A percentile compares a stretch with the other conserved stretches of the same genome.
Evolutionary conservation across 2,113 vertebrate species (phyloP).

Genomic region (Pseudorectes ferrugineus): DNA sequence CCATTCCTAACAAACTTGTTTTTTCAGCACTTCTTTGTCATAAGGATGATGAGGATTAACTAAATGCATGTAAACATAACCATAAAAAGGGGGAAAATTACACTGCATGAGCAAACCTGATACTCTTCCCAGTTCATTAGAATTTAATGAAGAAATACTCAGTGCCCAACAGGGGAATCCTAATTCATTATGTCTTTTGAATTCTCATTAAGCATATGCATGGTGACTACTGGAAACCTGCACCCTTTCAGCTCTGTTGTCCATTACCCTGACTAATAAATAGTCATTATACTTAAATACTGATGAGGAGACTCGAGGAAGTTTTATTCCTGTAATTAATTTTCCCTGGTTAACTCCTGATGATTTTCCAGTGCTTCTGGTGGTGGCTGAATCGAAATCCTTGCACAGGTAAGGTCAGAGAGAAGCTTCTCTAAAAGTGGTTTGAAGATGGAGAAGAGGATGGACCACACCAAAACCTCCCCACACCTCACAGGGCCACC

Average conservation of each 20-base stretch:
- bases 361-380: not conserved
- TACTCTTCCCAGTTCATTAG: constrained; percentile 44
- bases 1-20: not conserved
- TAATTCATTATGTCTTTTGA: constrained; percentile 58
- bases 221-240: not conserved
- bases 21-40: not conserved
- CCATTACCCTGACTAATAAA: not conserved
- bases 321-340: constrained; percentile 18
- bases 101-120: constrained; percentile 11
- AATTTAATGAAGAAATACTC: constrained; percentile 59
- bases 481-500: too few relatives aligned
- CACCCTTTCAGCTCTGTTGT: constrained; percentile 6
- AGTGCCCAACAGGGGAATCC: constrained; percentile 45
- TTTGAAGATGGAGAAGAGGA: not conserved
- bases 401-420: not conserved
- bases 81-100: not conserved
- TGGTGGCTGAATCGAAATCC: not conserved
- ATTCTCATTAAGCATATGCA: constrained; percentile 35
- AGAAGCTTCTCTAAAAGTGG: not conserved
- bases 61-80: not conserved
- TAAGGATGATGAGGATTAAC: not conserved
- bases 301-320: not conserved
- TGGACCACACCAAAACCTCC: too few relatives aligned
- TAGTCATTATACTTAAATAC: not conserved
- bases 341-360: not conserved